Evolutionary conservation across 2,797 vertebrate species (phyloP), one percentile per base, ranked within the genome.

Genomic region (Neoniphon sammara): DNA sequence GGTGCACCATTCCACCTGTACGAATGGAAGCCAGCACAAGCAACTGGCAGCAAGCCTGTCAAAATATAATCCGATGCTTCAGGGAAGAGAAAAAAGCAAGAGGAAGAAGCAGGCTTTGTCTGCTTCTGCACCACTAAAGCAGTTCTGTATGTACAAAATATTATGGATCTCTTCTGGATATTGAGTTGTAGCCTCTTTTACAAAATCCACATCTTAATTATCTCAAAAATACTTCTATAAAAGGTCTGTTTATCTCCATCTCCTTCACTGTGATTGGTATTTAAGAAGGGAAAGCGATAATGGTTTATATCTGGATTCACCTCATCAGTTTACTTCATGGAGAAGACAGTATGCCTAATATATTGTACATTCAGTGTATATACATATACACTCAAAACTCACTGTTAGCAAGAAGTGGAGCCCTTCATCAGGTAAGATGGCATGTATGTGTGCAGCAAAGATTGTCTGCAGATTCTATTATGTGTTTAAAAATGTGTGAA

Each of bases 1-100:
- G 85, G 83, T 77, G 80, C 79, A 74, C 74, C 59, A 49, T 36
- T 80, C 84, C 85, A 79, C 81, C 82, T 85, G 85, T 84, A 76
- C 42, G 60, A 59, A 72, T 10, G 30, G 73, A 75, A 61, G 55
- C 73, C 30, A 20, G 20, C 63, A 61, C 58, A 68, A 47, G 63
- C 44, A 62, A 55, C 65, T 72, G 68, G 74, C 69, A 76, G 66
- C 58, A 1, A 4, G 74, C 60, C 72, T 76, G 72, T 78, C 58
- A 58, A 80, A 54, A 76, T n/a, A 17, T 18, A 23, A 53, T 31
- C 66, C 64, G 75, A 53, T 63, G 67, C 23, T 69, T 36, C 70
- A 66, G 56, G 34, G 54, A 49, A 68, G 59, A 20, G 44, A n/a
- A 53, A 56, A 58, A 14, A 20, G 39, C 52, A 25, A 61, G 0